Percentiles rank a stretch among this genome's conserved stretches.
These are phyloP conservation scores for Wiebesia pumilae DNA, from an alignment of 1,140 invertebrate genomes.

Conservation along the genomic window DNA sequence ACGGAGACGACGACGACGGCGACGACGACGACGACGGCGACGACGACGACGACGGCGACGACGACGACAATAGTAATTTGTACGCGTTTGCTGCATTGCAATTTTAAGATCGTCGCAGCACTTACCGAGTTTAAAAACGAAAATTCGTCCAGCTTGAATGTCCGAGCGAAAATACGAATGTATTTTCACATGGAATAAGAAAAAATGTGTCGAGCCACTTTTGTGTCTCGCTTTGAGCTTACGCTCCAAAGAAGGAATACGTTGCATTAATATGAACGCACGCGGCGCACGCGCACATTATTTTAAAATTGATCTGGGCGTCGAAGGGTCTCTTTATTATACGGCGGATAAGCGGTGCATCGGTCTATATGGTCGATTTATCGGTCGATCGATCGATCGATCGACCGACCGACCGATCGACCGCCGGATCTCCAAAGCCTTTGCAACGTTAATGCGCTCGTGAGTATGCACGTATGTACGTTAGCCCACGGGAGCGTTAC, in stretches of 20 bases:
- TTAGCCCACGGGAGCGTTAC: not conserved
- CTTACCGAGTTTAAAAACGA: no score
- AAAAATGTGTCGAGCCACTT: not conserved
- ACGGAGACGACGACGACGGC: no score
- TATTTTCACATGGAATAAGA: not conserved
- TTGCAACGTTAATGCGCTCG: not conserved
- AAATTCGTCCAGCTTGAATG: no score
- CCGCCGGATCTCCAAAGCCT: not conserved
- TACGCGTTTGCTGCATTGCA: no score
- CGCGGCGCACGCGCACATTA: not conserved
- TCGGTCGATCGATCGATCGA: not conserved
- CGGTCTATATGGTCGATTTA: not conserved
- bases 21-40: no score
- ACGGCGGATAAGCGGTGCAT: not conserved
- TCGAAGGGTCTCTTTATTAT: not conserved
- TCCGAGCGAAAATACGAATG: no score
- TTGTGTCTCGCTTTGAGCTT: not conserved
- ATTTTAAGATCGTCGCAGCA: no score
- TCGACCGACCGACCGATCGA: not conserved
- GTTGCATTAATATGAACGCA: not conserved
- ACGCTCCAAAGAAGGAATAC: not conserved
- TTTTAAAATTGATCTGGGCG: not conserved
- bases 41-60: no score
- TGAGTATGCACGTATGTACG: not conserved
- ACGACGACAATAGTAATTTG: no score